Evolutionary conservation across 1,140 invertebrate species (phyloP).

Genomic region (Epicauta chinensis): DNA sequence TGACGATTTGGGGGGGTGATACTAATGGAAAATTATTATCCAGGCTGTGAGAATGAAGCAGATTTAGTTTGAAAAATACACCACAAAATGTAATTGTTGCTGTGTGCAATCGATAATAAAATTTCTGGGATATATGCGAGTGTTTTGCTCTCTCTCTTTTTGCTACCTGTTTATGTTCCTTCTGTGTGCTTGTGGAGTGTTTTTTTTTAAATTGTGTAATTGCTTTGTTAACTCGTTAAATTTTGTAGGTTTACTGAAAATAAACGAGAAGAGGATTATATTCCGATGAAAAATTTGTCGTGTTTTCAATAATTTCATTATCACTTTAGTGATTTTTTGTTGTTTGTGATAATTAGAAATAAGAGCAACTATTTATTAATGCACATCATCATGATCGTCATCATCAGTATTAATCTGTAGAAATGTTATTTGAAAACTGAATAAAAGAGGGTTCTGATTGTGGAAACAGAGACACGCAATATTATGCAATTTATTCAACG

Average conservation of each 20-base stretch:
- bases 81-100: slow-evolving; percentile 11
- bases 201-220: not conserved
- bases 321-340: too few species aligned
- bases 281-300: slow-evolving; percentile 41
- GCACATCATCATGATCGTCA: too few species aligned
- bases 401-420: too few species aligned
- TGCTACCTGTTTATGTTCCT: not conserved
- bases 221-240: slow-evolving; percentile 5
- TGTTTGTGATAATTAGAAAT: too few species aligned
- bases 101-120: slow-evolving; percentile 23
- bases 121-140: slow-evolving; percentile 14
- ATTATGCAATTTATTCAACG: too few species aligned
- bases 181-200: slow-evolving; percentile 10
- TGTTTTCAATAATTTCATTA: slow-evolving; percentile 33
- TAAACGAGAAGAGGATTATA: slow-evolving; percentile 38
- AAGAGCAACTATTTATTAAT: too few species aligned
- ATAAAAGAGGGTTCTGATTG: too few species aligned
- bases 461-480: too few species aligned
- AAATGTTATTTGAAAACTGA: too few species aligned
- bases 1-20: not conserved
- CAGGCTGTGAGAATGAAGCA: slow-evolving; percentile 25
- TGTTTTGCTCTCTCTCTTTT: slow-evolving; percentile 13
- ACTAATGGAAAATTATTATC: slow-evolving; percentile 2
- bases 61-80: not conserved
- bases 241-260: slow-evolving; percentile 36